Percentiles rank a stretch among this genome's conserved stretches.
Conservation (phyloP, 1,140 invertebrate genomes). For the Arion vulgaris region DNA sequence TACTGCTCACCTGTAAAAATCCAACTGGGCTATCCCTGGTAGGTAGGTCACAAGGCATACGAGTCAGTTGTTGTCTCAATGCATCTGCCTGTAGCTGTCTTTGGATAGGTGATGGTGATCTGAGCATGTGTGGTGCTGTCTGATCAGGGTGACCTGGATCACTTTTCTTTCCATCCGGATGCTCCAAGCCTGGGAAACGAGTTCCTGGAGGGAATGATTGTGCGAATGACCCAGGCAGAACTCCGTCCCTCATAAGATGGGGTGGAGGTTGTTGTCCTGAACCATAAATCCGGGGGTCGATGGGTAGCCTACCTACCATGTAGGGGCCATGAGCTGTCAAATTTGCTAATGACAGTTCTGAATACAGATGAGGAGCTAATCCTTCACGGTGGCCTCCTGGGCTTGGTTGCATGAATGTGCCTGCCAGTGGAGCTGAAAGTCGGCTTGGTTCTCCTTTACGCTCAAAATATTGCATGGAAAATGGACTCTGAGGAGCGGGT, state of each 20-base stretch:
- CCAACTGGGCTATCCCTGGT: slow-evolving; percentile 29
- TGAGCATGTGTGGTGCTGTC: slow-evolving; percentile 23
- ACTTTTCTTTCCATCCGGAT: slow-evolving; percentile 44
- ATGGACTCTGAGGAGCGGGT: slow-evolving; percentile 35
- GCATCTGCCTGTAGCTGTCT: slow-evolving; percentile 23
- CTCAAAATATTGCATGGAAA: slow-evolving; percentile 21
- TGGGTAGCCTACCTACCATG: slow-evolving; percentile 71
- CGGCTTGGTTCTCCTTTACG: slow-evolving; percentile 12
- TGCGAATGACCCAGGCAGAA: slow-evolving; percentile 32
- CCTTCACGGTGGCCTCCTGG: slow-evolving; percentile 37
- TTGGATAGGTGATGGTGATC: slow-evolving; percentile 34
- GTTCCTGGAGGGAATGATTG: slow-evolving; percentile 45
- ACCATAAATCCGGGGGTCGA: slow-evolving; percentile 45
- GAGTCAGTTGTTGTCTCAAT: slow-evolving; percentile 31
- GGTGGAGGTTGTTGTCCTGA: slow-evolving; percentile 39
- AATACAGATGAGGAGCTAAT: slow-evolving; percentile 48
- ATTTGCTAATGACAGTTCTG: slow-evolving; percentile 79
- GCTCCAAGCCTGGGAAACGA: slow-evolving; percentile 47
- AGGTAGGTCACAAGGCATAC: slow-evolving; percentile 35
- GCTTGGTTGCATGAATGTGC: slow-evolving; percentile 39
- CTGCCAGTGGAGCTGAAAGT: slow-evolving; percentile 5
- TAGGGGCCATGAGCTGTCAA: slow-evolving; percentile 75
- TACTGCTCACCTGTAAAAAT: slow-evolving; percentile 36
- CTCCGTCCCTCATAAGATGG: slow-evolving; percentile 41
- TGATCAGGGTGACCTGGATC: slow-evolving; percentile 34